Conservation (phyloP, 2,113 vertebrate genomes). For the human (Homo sapiens) region DNA sequence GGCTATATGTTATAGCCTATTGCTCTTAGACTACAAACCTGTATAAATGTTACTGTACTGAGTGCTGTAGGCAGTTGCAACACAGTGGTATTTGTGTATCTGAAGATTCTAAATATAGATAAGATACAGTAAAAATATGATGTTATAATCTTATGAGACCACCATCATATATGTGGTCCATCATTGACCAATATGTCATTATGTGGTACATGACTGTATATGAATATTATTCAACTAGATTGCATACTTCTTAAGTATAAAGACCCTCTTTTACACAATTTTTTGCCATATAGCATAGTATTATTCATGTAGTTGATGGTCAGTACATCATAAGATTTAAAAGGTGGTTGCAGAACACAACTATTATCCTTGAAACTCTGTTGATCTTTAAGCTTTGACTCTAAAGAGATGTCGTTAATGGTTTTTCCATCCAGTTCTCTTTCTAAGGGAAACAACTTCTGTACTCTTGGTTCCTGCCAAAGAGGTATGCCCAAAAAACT, state of each 20-base stretch:
- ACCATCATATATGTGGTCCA: not conserved
- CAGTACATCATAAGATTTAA: not conserved
- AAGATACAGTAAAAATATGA: not conserved
- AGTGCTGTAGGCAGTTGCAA: not conserved
- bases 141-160: not conserved
- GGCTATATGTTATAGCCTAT: not conserved
- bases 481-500: not conserved
- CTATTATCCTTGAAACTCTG: not conserved
- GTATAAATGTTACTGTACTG: not conserved
- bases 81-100: not conserved
- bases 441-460: not conserved
- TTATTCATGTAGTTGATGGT: slow-evolving; percentile 5
- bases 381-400: not conserved
- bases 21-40: not conserved
- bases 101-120: not conserved
- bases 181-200: not conserved
- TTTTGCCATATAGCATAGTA: not conserved
- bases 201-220: not conserved
- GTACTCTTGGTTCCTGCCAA: not conserved
- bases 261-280: not conserved
- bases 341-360: not conserved
- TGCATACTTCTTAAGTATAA: not conserved
- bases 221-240: not conserved
- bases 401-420: not conserved
- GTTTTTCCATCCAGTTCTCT: not conserved